Percentiles rank a stretch among this genome's conserved stretches.
These are phyloP conservation scores for Elymnias hypermnestra DNA, from an alignment of 1,140 invertebrate species.

Conservation along the genomic window DNA sequence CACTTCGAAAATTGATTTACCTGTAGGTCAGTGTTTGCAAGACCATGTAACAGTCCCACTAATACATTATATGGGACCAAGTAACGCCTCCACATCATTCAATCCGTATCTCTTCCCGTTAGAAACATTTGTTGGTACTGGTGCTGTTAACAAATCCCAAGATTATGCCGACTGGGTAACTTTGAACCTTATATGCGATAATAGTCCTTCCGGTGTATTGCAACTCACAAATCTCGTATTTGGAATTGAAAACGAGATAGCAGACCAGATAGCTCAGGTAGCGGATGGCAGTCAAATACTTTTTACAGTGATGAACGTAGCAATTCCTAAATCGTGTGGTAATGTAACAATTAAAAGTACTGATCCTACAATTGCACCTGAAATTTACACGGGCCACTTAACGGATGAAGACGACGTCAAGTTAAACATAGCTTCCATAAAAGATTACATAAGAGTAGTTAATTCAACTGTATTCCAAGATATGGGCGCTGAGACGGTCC, in stretches of 20 bases:
- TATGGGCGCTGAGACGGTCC: constrained; percentile 7
- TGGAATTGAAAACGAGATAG: constrained; percentile 6
- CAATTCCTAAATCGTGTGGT: background rate
- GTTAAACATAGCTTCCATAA: constrained; percentile 29
- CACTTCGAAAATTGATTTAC: constrained; percentile 59
- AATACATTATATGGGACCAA: constrained; percentile 2
- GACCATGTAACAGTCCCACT: constrained; percentile 9
- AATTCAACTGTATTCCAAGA: constrained; percentile 13
- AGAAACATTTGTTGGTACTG: constrained; percentile 10
- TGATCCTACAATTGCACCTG: constrained; percentile 4
- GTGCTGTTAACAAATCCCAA: constrained; percentile 7
- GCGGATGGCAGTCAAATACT: constrained; percentile 7
- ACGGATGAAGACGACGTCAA: constrained; percentile 69
- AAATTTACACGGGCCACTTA: constrained; percentile 9
- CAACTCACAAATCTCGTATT: constrained; percentile 7
- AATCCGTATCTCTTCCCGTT: constrained; percentile 2
- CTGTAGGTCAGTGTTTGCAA: constrained; percentile 76
- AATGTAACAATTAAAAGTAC: constrained; percentile 3
- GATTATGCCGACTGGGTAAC: constrained; percentile 8
- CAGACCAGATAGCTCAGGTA: constrained; percentile 2
- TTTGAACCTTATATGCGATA: constrained; percentile 7
- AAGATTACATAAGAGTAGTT: constrained; percentile 14
- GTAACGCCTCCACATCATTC: background rate
- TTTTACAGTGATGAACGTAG: constrained; percentile 1
- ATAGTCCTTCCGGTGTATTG: constrained; percentile 3